Conservation (phyloP, 2,797 vertebrate species). For the Manis pentadactyla region DNA sequence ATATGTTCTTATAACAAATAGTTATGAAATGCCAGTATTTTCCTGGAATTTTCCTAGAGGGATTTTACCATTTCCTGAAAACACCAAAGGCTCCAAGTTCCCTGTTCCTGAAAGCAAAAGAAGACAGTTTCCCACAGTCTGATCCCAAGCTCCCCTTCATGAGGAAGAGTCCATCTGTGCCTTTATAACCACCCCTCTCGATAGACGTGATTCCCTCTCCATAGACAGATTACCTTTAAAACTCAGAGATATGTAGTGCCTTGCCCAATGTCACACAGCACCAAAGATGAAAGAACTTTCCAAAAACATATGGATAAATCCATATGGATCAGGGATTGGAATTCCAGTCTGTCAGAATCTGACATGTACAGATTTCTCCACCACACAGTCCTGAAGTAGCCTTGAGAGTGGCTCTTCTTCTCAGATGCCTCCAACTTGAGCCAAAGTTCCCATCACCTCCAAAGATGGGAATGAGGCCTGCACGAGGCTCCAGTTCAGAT, state of each 20-base stretch:
- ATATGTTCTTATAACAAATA: background rate
- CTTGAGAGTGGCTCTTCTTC: background rate
- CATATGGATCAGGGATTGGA: background rate
- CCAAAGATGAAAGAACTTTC: background rate
- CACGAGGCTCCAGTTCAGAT: background rate
- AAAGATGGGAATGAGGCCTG: background rate
- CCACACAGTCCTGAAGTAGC: background rate
- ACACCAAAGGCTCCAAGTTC: background rate
- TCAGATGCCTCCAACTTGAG: background rate
- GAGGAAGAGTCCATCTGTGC: background rate
- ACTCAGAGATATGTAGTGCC: too few relatives aligned
- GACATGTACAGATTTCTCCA: background rate
- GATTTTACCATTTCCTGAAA: background rate
- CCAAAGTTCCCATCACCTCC: background rate
- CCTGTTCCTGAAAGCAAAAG: background rate
- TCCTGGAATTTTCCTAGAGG: background rate
- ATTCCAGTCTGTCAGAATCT: background rate
- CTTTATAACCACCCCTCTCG: background rate
- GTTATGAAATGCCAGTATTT: background rate
- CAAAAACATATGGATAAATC: background rate
- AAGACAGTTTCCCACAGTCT: background rate
- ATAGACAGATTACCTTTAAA: background rate
- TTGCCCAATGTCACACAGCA: too few relatives aligned
- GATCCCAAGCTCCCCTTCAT: background rate
- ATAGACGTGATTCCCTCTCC: background rate